Evolutionary conservation across 2,113 vertebrate species (phyloP).

Genomic region (Oncorhynchus kisutch): DNA sequence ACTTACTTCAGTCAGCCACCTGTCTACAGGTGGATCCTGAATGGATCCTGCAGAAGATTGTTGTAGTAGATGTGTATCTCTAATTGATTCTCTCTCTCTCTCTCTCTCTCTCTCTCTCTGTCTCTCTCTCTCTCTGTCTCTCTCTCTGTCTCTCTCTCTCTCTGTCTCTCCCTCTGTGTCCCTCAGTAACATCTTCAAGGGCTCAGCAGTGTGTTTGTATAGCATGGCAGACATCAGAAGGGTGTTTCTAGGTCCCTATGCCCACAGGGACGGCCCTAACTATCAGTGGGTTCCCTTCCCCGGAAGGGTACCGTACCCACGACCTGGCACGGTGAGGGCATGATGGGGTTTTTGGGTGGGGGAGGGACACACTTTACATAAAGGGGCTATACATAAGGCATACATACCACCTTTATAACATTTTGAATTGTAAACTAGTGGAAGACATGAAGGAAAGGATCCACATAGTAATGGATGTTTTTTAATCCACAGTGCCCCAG

Average conservation of each 20-base stretch:
- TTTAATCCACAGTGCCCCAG: slow-evolving; percentile 84
- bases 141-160: slow-evolving; percentile 19
- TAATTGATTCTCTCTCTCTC: slow-evolving; percentile 10
- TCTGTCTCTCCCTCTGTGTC: slow-evolving; percentile 24
- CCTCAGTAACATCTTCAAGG: slow-evolving; percentile 94
- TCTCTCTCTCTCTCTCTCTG: slow-evolving; percentile 1
- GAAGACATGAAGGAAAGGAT: too few relatives aligned
- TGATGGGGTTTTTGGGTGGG: too few relatives aligned
- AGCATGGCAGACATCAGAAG: slow-evolving; percentile 94
- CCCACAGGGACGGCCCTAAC: slow-evolving; percentile 93
- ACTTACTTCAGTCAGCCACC: slow-evolving; percentile 27
- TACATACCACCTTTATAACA: too few relatives aligned
- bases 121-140: too few relatives aligned
- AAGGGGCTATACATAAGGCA: too few relatives aligned
- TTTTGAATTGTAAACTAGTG: too few relatives aligned
- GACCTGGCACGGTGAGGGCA: slow-evolving; percentile 92
- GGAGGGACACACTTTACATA: too few relatives aligned
- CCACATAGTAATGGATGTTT: background rate
- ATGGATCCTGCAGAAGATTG: too few relatives aligned
- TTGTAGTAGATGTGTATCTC: background rate
- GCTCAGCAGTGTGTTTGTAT: slow-evolving; percentile 95
- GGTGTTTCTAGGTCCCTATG: slow-evolving; percentile 93
- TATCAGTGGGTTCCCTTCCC: slow-evolving; percentile 97
- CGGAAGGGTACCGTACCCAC: slow-evolving; percentile 92
- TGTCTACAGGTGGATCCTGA: too few relatives aligned